A percentile compares a stretch with the other conserved stretches of the same genome.
These are phyloP conservation scores for Ramphastos sulfuratus DNA, from an alignment of 2,113 vertebrate species.

Conservation along the genomic window DNA sequence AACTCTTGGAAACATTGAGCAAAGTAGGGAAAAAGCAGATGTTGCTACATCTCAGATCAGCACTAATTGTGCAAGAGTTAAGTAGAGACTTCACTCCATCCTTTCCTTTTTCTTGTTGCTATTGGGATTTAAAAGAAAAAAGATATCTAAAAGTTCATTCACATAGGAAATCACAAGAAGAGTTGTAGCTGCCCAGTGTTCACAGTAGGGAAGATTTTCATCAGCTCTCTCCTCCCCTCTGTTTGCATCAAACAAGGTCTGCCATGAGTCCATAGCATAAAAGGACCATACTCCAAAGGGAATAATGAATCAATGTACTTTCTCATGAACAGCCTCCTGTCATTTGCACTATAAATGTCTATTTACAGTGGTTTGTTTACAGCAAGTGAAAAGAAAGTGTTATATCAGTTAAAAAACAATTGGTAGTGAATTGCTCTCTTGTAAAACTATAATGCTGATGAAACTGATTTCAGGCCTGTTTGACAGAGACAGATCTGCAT, in stretches of 20 bases:
- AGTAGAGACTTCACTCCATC: not conserved
- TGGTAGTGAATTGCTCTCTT: not conserved
- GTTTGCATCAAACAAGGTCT: not conserved
- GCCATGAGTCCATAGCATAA: not conserved
- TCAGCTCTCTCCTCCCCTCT: not conserved
- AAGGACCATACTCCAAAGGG: not conserved
- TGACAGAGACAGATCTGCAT: not conserved
- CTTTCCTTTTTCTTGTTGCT: not conserved
- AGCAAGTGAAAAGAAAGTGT: not conserved
- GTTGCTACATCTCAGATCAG: not conserved
- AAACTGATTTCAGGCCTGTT: not conserved
- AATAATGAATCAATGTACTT: not conserved
- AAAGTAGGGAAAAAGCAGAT: not conserved
- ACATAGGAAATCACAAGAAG: rapidly evolving
- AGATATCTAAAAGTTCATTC: not conserved
- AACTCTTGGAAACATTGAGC: not conserved
- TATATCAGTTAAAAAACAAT: not conserved
- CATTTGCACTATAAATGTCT: not conserved
- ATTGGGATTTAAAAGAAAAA: not conserved
- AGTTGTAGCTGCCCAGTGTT: not conserved
- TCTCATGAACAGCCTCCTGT: not conserved
- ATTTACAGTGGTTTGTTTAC: not conserved
- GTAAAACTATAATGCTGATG: not conserved
- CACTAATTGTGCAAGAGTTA: not conserved
- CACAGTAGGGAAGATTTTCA: not conserved